phyloP scores from a whole-genome alignment of 35 echinoderm and acorn worm genomes.

The Eucidaris tribuloides region DNA sequence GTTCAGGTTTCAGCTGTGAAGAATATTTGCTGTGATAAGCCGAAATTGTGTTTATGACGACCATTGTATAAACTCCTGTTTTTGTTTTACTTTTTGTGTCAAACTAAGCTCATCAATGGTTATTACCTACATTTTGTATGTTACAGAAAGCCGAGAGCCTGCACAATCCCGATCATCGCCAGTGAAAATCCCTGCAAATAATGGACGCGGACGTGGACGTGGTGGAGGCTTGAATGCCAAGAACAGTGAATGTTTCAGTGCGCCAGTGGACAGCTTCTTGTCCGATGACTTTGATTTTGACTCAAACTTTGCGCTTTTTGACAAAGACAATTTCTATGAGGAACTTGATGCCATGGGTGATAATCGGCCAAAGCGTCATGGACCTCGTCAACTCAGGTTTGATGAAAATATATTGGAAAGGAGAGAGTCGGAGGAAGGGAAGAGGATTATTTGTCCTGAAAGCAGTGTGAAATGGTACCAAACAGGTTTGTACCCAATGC shows the following conservation, averaged over 20 bases:
- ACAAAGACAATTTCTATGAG: conserved; percentile 93
- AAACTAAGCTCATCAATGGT: no score
- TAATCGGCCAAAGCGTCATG: conserved; percentile 5
- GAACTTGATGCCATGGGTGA: conserved; percentile 72
- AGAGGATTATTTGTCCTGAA: conserved; percentile 11
- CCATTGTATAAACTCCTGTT: no score
- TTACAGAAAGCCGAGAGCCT: conserved; percentile 19
- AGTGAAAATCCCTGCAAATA: conserved; percentile 53
- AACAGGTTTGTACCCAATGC: no score
- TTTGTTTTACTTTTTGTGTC: no score
- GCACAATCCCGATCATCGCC: conserved; percentile 60
- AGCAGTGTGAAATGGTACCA: background rate
- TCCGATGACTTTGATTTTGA: conserved; percentile 97
- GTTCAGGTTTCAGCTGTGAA: no score
- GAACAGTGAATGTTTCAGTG: conserved; percentile 88
- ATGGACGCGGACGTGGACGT: conserved; percentile 23
- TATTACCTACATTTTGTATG: no score
- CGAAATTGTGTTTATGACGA: no score
- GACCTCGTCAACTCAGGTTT: background rate
- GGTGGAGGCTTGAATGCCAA: conserved; percentile 36
- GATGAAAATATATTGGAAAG: conserved; percentile 46
- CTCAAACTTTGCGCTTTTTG: conserved; percentile 79
- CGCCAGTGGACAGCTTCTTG: conserved; percentile 65
- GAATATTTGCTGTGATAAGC: no score
- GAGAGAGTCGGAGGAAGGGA: conserved; percentile 11